Evolutionary conservation across 1,140 invertebrate genomes (phyloP).

Genomic region (Diachasmimorpha longicaudata): DNA sequence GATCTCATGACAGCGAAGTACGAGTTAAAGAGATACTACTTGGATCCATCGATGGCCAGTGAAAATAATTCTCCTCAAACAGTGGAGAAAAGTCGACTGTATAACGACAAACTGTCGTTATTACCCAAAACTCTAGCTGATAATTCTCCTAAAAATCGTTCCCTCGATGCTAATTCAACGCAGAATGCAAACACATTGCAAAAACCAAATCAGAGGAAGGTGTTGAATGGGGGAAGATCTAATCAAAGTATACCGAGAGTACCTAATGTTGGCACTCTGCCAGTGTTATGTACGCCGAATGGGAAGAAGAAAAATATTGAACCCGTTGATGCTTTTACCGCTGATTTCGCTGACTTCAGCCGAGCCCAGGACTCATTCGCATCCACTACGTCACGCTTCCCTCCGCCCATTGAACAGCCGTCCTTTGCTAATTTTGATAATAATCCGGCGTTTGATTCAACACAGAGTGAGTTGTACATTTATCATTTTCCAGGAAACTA

Average conservation of each 20-base stretch:
- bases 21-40: conserved; percentile 84
- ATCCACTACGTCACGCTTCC: conserved; percentile 37
- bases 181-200: conserved; percentile 32
- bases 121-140: conserved; percentile 26
- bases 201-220: conserved; percentile 25
- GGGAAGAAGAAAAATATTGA: conserved; percentile 36
- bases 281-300: conserved; percentile 34
- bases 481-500: not conserved
- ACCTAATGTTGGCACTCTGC: conserved; percentile 40
- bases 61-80: conserved; percentile 36
- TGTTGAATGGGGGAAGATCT: not conserved
- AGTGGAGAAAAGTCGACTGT: not conserved
- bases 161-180: conserved; percentile 37
- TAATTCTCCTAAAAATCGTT: conserved; percentile 42
- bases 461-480: conserved; percentile 55
- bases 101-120: not conserved
- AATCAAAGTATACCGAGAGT: conserved; percentile 44
- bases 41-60: conserved; percentile 68
- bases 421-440: conserved; percentile 78
- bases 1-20: conserved; percentile 95
- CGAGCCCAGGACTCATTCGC: conserved; percentile 59
- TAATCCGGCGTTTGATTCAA: conserved; percentile 71
- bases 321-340: conserved; percentile 51
- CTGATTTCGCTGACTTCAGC: conserved; percentile 71
- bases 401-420: conserved; percentile 49